These are phyloP conservation scores for Endotricha flammealis DNA, from an alignment of 2,888 invertebrate species.

Conservation along the genomic window DNA sequence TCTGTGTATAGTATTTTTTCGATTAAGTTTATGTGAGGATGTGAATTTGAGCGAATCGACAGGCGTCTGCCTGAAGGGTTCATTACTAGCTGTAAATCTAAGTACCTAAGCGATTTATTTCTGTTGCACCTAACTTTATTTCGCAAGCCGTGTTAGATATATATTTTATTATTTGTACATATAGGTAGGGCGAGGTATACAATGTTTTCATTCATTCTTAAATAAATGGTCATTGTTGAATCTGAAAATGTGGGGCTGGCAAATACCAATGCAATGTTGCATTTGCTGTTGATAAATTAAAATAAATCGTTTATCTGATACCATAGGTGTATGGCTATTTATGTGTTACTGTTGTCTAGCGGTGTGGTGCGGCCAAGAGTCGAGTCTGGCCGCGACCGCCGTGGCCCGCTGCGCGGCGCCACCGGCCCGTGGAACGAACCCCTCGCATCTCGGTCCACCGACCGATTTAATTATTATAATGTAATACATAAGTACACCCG, in stretches of 20 bases:
- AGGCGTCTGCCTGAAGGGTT: slow-evolving; percentile 62
- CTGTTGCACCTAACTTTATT: slow-evolving; percentile 68
- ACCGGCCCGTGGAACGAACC: slow-evolving; percentile 39
- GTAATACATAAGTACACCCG: slow-evolving; percentile 41
- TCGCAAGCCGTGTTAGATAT: slow-evolving; percentile 67
- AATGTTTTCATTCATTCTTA: slow-evolving; percentile 53
- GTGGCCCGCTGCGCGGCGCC: slow-evolving; percentile 12
- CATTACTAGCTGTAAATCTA: slow-evolving; percentile 63
- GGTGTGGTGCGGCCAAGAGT: slow-evolving; percentile 34
- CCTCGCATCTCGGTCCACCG: slow-evolving; percentile 50
- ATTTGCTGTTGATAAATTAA: slow-evolving; percentile 52
- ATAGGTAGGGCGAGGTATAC: slow-evolving; percentile 69
- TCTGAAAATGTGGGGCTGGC: slow-evolving; percentile 51
- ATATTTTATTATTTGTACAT: slow-evolving; percentile 68
- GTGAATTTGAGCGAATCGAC: slow-evolving; percentile 75
- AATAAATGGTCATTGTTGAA: slow-evolving; percentile 64
- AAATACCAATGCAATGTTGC: slow-evolving; percentile 57
- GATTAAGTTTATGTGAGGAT: slow-evolving; percentile 64
- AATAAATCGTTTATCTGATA: slow-evolving; percentile 47
- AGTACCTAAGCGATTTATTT: slow-evolving; percentile 63
- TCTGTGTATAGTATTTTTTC: slow-evolving; percentile 73
- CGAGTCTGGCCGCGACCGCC: too few relatives aligned
- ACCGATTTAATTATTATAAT: slow-evolving; percentile 39
- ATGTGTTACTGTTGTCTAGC: slow-evolving; percentile 48
- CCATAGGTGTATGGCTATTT: slow-evolving; percentile 55